A percentile compares a stretch with the other conserved stretches of the same genome.
Conservation (phyloP, 2,888 invertebrate species). For the Marasmarcha lunaedactyla region DNA sequence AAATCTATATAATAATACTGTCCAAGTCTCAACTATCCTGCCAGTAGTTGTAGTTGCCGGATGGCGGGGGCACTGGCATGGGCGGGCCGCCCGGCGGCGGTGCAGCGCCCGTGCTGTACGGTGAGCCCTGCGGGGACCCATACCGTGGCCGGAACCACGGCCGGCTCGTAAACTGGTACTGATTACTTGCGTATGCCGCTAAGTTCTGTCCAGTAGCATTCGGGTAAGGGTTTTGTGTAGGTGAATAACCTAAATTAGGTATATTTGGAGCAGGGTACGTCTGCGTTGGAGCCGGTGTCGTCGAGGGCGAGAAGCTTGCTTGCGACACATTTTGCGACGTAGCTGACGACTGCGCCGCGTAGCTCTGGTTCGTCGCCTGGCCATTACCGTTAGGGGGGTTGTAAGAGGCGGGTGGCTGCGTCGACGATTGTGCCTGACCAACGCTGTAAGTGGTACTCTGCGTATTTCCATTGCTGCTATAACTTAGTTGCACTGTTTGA, state of each 20-base stretch:
- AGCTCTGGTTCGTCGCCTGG: constrained; percentile 31
- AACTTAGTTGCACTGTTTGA: constrained; percentile 34
- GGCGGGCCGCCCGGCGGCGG: constrained; percentile 39
- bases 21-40: constrained; percentile 50
- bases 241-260: constrained; percentile 42
- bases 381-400: constrained; percentile 34
- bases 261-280: constrained; percentile 38
- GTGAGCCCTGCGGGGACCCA: constrained; percentile 53
- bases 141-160: constrained; percentile 60
- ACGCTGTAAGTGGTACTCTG: constrained; percentile 30
- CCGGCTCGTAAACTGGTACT: constrained; percentile 54
- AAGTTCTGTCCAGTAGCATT: constrained; percentile 60
- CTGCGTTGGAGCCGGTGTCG: constrained; percentile 49
- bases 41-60: constrained; percentile 57
- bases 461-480: constrained; percentile 33
- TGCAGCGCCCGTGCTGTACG: constrained; percentile 36
- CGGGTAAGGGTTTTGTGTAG: constrained; percentile 49
- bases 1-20: constrained; percentile 15
- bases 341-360: constrained; percentile 29
- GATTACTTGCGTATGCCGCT: constrained; percentile 58
- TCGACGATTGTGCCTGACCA: constrained; percentile 24
- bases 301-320: constrained; percentile 46
- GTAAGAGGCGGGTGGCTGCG: constrained; percentile 41
- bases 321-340: constrained; percentile 39
- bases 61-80: constrained; percentile 50